These are phyloP conservation scores for Cisticola juncidis DNA, from an alignment of 2,113 vertebrate genomes.

Conservation along the genomic window DNA sequence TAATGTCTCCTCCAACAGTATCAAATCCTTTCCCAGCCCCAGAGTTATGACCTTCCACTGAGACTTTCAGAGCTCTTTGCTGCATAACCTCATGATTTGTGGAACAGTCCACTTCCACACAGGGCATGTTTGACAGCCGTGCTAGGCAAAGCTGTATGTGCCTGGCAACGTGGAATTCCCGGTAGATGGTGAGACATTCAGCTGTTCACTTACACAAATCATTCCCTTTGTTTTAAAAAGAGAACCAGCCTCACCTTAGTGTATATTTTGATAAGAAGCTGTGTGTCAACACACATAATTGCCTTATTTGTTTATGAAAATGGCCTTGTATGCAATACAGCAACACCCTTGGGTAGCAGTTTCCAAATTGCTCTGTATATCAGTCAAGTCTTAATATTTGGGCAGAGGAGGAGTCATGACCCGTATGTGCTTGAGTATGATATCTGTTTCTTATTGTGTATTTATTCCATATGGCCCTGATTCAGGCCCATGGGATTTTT, in stretches of 20 bases:
- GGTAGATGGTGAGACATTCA: not conserved
- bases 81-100: not conserved
- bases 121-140: not conserved
- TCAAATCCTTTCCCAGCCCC: not conserved
- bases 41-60: not conserved
- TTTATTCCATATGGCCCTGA: not conserved
- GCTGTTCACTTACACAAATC: not conserved
- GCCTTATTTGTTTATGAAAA: not conserved
- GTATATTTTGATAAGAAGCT: not conserved
- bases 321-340: not conserved
- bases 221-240: not conserved
- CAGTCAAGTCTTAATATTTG: not conserved
- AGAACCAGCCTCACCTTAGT: not conserved
- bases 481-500: not conserved
- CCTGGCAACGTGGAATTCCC: not conserved
- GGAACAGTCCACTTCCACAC: not conserved
- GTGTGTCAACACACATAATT: not conserved
- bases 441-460: not conserved
- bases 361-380: not conserved
- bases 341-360: not conserved
- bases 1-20: not conserved
- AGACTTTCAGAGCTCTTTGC: not conserved
- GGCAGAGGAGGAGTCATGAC: not conserved
- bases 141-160: not conserved
- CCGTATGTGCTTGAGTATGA: not conserved